Percentiles rank a stretch among this genome's conserved stretches.
These are phyloP conservation scores for Bufo gargarizans DNA, from an alignment of 2,113 vertebrate species.

Conservation along the genomic window DNA sequence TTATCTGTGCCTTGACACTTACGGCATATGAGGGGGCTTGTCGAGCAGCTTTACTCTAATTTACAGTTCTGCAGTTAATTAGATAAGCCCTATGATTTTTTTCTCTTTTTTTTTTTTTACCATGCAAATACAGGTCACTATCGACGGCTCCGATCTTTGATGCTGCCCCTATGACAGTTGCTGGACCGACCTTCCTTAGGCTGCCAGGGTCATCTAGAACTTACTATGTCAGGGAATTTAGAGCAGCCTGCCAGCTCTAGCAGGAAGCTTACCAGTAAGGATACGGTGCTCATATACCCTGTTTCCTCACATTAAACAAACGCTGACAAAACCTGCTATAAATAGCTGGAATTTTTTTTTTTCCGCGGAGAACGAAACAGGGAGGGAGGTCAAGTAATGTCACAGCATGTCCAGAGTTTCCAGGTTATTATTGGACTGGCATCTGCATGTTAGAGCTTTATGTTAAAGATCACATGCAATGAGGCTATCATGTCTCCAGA, in stretches of 20 bases:
- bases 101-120: background rate
- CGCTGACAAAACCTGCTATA: slow-evolving; percentile 67
- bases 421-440: slow-evolving; percentile 57
- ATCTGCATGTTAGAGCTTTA: slow-evolving; percentile 54
- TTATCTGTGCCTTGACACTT: slow-evolving; percentile 76
- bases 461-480: slow-evolving; percentile 55
- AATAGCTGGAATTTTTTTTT: slow-evolving; percentile 62
- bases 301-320: slow-evolving; percentile 63
- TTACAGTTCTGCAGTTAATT: slow-evolving; percentile 80
- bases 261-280: slow-evolving; percentile 72
- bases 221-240: slow-evolving; percentile 64
- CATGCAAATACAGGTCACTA: slow-evolving; percentile 72
- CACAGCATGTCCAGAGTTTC: slow-evolving; percentile 51
- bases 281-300: slow-evolving; percentile 63
- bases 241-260: slow-evolving; percentile 61
- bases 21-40: slow-evolving; percentile 67
- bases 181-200: slow-evolving; percentile 67
- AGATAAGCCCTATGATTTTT: slow-evolving; percentile 77
- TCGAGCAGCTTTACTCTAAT: slow-evolving; percentile 71
- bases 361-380: slow-evolving; percentile 37
- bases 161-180: slow-evolving; percentile 71
- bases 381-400: slow-evolving; percentile 58
- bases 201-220: slow-evolving; percentile 69
- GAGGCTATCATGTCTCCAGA: slow-evolving; percentile 51
- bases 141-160: slow-evolving; percentile 75